These are phyloP conservation scores for Gavialis gangeticus DNA, from an alignment of 2,113 vertebrate genomes.

Conservation along the genomic window DNA sequence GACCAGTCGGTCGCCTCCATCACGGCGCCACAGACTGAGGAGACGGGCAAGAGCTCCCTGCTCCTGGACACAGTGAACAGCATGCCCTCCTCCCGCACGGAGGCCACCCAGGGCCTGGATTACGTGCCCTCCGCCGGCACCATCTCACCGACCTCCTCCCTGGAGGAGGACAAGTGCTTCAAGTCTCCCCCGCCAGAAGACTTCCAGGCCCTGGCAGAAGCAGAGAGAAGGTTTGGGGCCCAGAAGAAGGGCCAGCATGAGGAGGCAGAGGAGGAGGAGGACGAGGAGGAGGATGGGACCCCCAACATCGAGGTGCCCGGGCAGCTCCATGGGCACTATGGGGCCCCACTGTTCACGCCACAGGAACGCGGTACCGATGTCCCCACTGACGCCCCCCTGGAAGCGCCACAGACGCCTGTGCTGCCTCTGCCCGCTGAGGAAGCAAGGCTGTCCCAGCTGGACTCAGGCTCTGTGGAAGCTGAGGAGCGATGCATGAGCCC, in stretches of 20 bases:
- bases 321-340: slow-evolving; percentile 85
- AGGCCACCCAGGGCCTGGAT: slow-evolving; percentile 92
- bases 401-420: slow-evolving; percentile 13
- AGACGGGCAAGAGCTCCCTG: slow-evolving; percentile 90
- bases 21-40: slow-evolving; percentile 94
- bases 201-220: slow-evolving; percentile 84
- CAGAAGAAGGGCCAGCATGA: slow-evolving; percentile 69
- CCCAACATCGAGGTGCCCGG: slow-evolving; percentile 85
- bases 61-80: slow-evolving; percentile 91
- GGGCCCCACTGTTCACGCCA: slow-evolving; percentile 74
- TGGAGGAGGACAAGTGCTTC: slow-evolving; percentile 97
- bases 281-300: slow-evolving; percentile 86
- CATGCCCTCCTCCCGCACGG: slow-evolving; percentile 88
- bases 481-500: slow-evolving; percentile 93
- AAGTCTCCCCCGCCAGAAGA: slow-evolving; percentile 96
- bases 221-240: slow-evolving; percentile 77
- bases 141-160: slow-evolving; percentile 95
- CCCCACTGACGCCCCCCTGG: slow-evolving; percentile 9
- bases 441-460: slow-evolving; percentile 45
- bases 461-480: slow-evolving; percentile 80
- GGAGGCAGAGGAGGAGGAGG: slow-evolving; percentile 86
- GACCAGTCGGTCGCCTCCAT: slow-evolving; percentile 94
- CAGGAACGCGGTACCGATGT: slow-evolving; percentile 8
- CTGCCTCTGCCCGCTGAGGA: slow-evolving; percentile 42
- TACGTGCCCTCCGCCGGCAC: slow-evolving; percentile 95